A percentile compares a stretch with the other conserved stretches of the same genome.
These are phyloP conservation scores for Oncorhynchus keta DNA, from an alignment of 2,113 vertebrate species.

Conservation along the genomic window DNA sequence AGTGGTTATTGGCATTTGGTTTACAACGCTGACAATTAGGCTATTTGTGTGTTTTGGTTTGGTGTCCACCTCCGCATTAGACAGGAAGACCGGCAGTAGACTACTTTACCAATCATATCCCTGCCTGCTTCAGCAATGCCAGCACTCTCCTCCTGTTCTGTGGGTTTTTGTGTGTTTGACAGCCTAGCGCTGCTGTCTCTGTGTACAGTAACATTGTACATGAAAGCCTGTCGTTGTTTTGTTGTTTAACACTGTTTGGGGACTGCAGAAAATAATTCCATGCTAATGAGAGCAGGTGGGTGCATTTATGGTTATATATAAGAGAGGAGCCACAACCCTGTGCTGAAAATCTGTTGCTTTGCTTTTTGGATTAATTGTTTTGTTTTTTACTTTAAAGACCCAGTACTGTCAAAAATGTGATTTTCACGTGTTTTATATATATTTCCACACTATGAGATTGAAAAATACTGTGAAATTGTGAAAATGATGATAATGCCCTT, in stretches of 20 bases:
- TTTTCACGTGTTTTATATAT: too few relatives aligned
- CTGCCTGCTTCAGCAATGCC: constrained; percentile 10
- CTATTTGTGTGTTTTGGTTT: background rate
- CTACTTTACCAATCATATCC: background rate
- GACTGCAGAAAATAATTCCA: constrained; percentile 16
- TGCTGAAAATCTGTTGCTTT: constrained; percentile 32
- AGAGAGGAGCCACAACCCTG: constrained; percentile 31
- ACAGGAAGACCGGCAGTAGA: background rate
- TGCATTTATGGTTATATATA: constrained; percentile 26
- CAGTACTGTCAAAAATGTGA: too few relatives aligned
- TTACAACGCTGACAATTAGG: background rate
- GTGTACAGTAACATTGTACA: constrained; percentile 19
- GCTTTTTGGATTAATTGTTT: constrained; percentile 13
- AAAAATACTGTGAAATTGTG: too few relatives aligned
- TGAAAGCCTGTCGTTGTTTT: constrained; percentile 33
- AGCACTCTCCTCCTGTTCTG: background rate
- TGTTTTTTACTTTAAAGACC: constrained; percentile 25
- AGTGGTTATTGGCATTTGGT: background rate
- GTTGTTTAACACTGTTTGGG: constrained; percentile 25
- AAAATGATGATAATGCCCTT: too few relatives aligned
- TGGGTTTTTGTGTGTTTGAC: constrained; percentile 20
- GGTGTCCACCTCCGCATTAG: background rate
- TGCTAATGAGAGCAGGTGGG: constrained; percentile 12
- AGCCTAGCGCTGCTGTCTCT: constrained; percentile 21
- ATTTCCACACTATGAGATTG: too few relatives aligned